Evolutionary conservation across 2,797 vertebrate genomes (phyloP), one percentile per base, ranked within the genome.

Genomic region (Acestrorhynchus altus): DNA sequence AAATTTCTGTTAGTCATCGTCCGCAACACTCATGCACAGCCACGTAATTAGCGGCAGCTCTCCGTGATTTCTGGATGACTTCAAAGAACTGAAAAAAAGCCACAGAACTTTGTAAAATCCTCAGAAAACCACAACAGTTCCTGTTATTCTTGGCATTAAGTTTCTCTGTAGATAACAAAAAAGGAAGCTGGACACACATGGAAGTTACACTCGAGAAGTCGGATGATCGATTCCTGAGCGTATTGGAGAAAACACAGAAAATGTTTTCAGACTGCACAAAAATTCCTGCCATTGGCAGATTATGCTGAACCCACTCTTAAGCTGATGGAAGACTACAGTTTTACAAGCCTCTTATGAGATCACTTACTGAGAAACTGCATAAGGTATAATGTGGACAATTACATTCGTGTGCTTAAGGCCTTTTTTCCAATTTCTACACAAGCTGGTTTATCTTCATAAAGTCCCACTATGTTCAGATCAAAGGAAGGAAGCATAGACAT

Each of bases 31-130:
- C 76, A 76, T 88, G 84, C 52, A 87, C 87, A 87, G 85, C 87
- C 89, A 69, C 89, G 85, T 90, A 93, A 94, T 93, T 92, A 93
- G 92, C 88, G 87, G 86, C 89, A 92, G 86, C 76, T 83, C 88
- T 83, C 81, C 85, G 79, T 81, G 83, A 86, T 86, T 92, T 92
- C 76, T 87, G 84, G 86, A 84, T 78, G 84, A 93, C 92, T 91
- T 94, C 91, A 94, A 94, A 94, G 91, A 78, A 83, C 20, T 52
- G 13, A 72, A 81, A 88, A n/a, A 77, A 88, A 90, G 82, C 84
- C 86, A 83, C 83, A 86, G 88, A 91, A 90, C 72, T 85, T 88
- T 92, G 87, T 84, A 86, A 90, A 81, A 79, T 15, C 31, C 63
- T 70, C 72, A 76, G 13, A 72, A 79, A 78, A 69, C 35, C 47